phyloP scores from a whole-genome alignment of 2,888 invertebrate genomes.

The Diabrotica balteata region DNA sequence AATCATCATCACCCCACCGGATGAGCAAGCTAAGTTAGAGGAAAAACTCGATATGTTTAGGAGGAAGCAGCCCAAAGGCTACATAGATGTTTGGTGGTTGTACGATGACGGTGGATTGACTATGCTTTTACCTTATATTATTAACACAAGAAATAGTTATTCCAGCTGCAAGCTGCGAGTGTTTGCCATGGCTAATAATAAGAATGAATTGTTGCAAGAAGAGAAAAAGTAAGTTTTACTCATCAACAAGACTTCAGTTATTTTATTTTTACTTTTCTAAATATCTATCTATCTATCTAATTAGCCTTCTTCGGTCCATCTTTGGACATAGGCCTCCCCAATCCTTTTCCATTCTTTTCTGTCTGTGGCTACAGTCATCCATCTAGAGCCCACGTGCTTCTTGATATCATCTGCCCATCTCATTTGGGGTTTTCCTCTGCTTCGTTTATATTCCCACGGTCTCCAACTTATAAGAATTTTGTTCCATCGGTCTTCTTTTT shows the following conservation, averaged over 20 bases:
- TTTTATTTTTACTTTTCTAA: too few species aligned
- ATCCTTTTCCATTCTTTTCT: too few species aligned
- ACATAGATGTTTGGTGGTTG: slow-evolving; percentile 95
- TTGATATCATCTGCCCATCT: too few species aligned
- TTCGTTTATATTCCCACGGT: too few species aligned
- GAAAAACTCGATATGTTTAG: slow-evolving; percentile 78
- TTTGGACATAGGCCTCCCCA: too few species aligned
- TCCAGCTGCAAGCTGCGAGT: slow-evolving; percentile 78
- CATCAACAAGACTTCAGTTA: background rate
- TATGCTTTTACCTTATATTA: slow-evolving; percentile 84
- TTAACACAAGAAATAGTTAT: slow-evolving; percentile 81
- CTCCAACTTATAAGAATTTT: too few species aligned
- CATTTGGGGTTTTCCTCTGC: too few species aligned
- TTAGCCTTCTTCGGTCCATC: too few species aligned
- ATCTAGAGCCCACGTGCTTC: too few species aligned
- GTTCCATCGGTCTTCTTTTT: too few species aligned
- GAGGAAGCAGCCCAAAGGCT: slow-evolving; percentile 79
- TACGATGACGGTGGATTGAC: slow-evolving; percentile 93
- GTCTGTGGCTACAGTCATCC: too few species aligned
- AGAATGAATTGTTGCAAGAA: slow-evolving; percentile 78
- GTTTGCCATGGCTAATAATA: slow-evolving; percentile 83
- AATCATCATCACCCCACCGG: slow-evolving; percentile 46
- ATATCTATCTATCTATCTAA: too few species aligned
- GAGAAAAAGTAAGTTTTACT: slow-evolving; percentile 77
- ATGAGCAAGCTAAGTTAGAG: slow-evolving; percentile 58